Evolutionary conservation across 2,113 vertebrate genomes (phyloP).

Genomic region (Mobula birostris): DNA sequence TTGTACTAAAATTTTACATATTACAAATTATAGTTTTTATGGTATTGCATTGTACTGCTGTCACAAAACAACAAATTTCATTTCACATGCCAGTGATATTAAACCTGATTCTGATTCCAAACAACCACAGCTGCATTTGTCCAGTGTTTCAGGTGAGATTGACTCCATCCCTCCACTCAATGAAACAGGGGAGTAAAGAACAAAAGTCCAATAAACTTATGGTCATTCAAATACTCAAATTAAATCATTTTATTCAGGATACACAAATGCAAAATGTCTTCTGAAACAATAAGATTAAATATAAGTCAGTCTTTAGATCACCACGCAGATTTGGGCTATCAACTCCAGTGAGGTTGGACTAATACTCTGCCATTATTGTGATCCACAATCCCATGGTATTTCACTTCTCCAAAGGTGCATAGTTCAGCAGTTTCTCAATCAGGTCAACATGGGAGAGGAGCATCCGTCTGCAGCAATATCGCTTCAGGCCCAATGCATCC

Average conservation of each 20-base stretch:
- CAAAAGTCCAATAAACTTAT: too few relatives aligned
- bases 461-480: constrained; percentile 96
- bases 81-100: too few relatives aligned
- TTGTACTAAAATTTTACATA: too few relatives aligned
- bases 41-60: too few relatives aligned
- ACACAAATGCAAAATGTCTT: background rate
- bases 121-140: background rate
- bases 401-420: constrained; percentile 91
- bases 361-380: background rate
- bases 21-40: too few relatives aligned
- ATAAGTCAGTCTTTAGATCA: background rate
- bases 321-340: background rate
- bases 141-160: too few relatives aligned
- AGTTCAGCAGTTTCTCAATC: constrained; percentile 95
- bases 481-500: constrained; percentile 89
- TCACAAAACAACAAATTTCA: too few relatives aligned
- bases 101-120: too few relatives aligned
- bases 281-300: background rate
- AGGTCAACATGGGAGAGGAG: constrained; percentile 93
- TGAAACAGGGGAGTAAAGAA: background rate
- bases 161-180: too few relatives aligned
- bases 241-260: constrained; percentile 1
- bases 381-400: background rate
- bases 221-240: background rate
- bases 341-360: background rate